phyloP scores from a whole-genome alignment of 2,797 vertebrate species.

The Enteromius mattozi region DNA sequence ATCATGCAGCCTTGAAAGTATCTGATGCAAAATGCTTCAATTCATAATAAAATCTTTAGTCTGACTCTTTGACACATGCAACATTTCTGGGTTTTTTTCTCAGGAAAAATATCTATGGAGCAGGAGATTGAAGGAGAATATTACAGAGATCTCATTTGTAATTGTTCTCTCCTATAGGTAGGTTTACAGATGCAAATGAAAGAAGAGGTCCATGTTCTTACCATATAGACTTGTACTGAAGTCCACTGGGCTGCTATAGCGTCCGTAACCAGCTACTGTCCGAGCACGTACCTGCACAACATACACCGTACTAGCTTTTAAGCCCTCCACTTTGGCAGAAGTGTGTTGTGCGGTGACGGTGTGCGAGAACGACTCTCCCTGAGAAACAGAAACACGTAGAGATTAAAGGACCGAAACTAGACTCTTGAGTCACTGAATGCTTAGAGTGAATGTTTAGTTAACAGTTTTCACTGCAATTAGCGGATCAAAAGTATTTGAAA shows the following conservation, averaged over 20 bases:
- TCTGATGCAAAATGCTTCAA: background rate
- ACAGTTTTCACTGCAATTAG: slow-evolving; percentile 44
- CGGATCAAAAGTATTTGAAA: slow-evolving; percentile 24
- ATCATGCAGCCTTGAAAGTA: background rate
- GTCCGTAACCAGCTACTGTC: slow-evolving; percentile 93
- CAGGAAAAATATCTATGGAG: background rate
- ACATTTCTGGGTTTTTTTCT: background rate
- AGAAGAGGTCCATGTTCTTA: slow-evolving; percentile 63
- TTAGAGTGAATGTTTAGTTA: slow-evolving; percentile 36
- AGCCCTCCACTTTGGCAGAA: slow-evolving; percentile 89
- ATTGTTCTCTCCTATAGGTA: background rate
- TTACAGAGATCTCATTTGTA: background rate
- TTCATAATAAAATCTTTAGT: background rate
- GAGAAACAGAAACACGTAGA: slow-evolving; percentile 47
- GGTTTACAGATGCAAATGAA: background rate
- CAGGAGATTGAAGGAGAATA: background rate
- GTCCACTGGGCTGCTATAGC: slow-evolving; percentile 91
- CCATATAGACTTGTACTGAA: slow-evolving; percentile 87
- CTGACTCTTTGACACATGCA: background rate
- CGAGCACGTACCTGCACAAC: slow-evolving; percentile 94
- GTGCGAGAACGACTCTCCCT: slow-evolving; percentile 87
- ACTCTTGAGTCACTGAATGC: background rate
- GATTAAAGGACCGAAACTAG: background rate
- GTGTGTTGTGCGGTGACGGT: slow-evolving; percentile 96
- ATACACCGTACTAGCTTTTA: slow-evolving; percentile 86